Evolutionary conservation across 1,140 invertebrate species (phyloP), one percentile per base, ranked within the genome.

Genomic region (Meteorus sp.): DNA sequence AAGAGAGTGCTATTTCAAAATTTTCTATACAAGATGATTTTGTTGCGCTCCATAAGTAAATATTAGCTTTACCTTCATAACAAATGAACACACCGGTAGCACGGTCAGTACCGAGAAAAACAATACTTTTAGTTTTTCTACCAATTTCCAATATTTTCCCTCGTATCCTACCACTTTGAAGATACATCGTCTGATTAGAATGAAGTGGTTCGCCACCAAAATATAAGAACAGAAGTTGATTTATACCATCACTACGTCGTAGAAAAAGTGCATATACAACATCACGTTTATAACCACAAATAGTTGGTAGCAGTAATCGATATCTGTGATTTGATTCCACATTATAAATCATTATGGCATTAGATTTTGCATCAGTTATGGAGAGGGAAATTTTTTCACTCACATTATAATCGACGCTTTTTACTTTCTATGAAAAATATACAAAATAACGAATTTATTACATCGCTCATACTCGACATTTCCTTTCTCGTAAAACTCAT

Each of bases 331-430:
- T 77, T 2, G 77, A 79, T 17, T 77, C 78, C 1, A 87, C 80
- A 62, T 88, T 85, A 59, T 83, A 87, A 0, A 88, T 86, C 7
- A 88, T 72, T 20, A 88, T 84, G 0, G 86, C 82, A 13, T 84
- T 72, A 9, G 81, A 79, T 1, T 83, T 84, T 1, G 85, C 85
- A 73, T 88, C 87, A 19, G 82, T 83, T 1, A 88, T 78, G 63
- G 87, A 88, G 8, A 85, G 70, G 57, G 82, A 85, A 6, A 74
- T 72, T 0, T 77, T 71, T 1, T 80, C 83, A 56, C 85, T 81
- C 0, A 68, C 61, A 11, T 70, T 70, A 62, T 85, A 85, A 41
- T 87, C 85, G n/a, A 85, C 81, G n/a, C n/a, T n/a, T n/a, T n/a
- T n/a, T n/a, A n/a, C n/a, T n/a, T n/a, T n/a, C n/a, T n/a, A n/a